A percentile compares a stretch with the other conserved stretches of the same genome.
These are phyloP conservation scores for Meriones unguiculatus DNA, from an alignment of 2,113 vertebrate species.

Conservation along the genomic window DNA sequence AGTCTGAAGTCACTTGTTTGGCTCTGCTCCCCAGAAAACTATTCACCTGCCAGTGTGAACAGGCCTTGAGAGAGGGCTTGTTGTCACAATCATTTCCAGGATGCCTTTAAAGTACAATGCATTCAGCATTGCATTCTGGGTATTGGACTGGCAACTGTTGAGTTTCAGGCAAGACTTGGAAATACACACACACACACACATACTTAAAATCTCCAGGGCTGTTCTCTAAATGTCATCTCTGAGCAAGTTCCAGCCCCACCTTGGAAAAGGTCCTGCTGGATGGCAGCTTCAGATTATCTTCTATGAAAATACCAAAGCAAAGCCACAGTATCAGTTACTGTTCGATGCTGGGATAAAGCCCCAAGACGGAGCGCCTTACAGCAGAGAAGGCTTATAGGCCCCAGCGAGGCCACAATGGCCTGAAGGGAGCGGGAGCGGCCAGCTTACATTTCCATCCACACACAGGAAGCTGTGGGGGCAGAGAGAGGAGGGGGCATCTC, in stretches of 20 bases:
- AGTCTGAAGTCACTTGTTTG: constrained; percentile 70
- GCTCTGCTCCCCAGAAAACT: constrained; percentile 43
- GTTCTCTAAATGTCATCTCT: neutral
- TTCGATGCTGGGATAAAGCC: neutral
- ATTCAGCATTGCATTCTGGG: constrained; percentile 37
- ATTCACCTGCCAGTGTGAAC: constrained; percentile 23
- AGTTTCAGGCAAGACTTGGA: constrained; percentile 24
- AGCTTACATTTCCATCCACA: neutral
- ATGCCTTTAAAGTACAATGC: constrained; percentile 42
- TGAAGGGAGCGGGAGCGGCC: neutral
- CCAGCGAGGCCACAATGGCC: neutral
- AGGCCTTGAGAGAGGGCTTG: constrained; percentile 26
- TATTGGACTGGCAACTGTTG: neutral
- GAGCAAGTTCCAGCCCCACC: neutral
- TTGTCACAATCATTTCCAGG: constrained; percentile 5
- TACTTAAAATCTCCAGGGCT: neutral
- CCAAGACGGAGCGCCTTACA: accelerated
- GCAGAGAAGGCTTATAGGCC: neutral
- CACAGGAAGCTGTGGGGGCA: neutral
- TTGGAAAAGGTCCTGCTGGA: neutral
- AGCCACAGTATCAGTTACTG: neutral
- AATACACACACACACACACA: neutral
- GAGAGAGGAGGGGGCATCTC: neutral
- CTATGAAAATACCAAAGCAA: constrained; percentile 50
- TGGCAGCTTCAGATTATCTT: constrained; percentile 36